Conservation (phyloP, 2,888 invertebrate species). For the Nymphalis polychloros region DNA sequence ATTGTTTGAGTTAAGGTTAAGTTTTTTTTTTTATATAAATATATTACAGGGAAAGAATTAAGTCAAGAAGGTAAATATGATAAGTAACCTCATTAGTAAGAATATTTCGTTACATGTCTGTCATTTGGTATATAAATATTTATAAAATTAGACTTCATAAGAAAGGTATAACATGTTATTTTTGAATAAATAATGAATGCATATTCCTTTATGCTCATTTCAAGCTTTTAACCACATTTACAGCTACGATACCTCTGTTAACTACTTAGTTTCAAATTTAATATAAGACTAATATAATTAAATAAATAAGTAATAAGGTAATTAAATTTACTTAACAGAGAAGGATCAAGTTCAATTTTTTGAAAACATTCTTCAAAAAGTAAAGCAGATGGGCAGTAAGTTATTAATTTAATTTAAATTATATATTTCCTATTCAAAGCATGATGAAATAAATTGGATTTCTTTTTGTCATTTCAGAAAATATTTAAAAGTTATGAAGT, state of each 20-base stretch:
- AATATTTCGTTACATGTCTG: no score
- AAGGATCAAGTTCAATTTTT: conserved; percentile 40
- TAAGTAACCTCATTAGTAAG: not conserved
- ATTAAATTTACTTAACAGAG: conserved; percentile 38
- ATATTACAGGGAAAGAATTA: conserved; percentile 46
- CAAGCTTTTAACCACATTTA: no score
- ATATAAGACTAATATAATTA: no score
- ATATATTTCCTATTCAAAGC: not conserved
- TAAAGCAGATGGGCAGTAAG: conserved; percentile 35
- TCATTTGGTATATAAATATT: no score
- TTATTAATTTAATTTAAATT: not conserved
- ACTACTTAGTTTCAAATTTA: no score
- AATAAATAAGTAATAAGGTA: no score
- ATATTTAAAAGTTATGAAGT: not conserved
- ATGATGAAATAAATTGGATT: no score
- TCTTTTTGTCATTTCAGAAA: not conserved
- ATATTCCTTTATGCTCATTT: no score
- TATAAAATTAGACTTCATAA: no score
- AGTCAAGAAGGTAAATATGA: conserved; percentile 51
- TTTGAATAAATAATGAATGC: no score
- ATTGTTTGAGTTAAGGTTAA: not conserved
- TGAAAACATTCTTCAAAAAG: conserved; percentile 38
- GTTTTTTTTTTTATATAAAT: not conserved
- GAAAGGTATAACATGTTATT: no score
- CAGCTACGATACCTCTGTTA: no score